These are phyloP conservation scores for Rhogogaster chlorosoma DNA, from an alignment of 2,888 invertebrate species.

Conservation along the genomic window DNA sequence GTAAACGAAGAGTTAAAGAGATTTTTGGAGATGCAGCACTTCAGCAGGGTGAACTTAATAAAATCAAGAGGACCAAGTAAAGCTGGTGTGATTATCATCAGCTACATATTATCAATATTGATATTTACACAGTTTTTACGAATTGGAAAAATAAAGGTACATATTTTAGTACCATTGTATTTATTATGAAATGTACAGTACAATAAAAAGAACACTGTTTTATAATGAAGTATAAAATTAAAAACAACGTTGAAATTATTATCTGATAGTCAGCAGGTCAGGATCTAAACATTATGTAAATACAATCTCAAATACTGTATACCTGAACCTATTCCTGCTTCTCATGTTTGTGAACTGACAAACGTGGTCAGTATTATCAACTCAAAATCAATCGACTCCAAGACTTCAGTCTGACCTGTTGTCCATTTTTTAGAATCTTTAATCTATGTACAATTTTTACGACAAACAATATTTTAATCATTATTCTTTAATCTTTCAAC, in stretches of 20 bases:
- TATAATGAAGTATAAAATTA: conserved; percentile 14
- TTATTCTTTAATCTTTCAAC: not conserved
- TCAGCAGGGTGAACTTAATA: conserved; percentile 92
- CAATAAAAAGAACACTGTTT: conserved; percentile 15
- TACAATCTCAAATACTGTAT: not conserved
- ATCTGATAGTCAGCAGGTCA: not conserved
- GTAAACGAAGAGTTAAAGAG: conserved; percentile 90
- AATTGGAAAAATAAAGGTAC: not conserved
- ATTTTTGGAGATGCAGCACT: conserved; percentile 89
- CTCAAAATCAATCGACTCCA: not conserved
- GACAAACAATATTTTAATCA: not conserved
- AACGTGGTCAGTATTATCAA: not conserved
- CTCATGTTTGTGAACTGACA: not conserved
- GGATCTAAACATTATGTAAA: not conserved
- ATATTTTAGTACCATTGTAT: conserved; percentile 36
- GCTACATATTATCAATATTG: conserved; percentile 12
- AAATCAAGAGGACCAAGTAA: conserved; percentile 82
- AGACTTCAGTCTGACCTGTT: not conserved
- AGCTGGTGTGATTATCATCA: conserved; percentile 57
- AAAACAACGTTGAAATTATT: not conserved
- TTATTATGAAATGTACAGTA: conserved; percentile 31
- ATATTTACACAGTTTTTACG: conserved; percentile 8
- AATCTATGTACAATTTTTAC: conserved; percentile 4
- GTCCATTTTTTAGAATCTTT: not conserved
- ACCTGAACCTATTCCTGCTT: not conserved